These are phyloP conservation scores for Tauraco erythrolophus DNA, from an alignment of 2,113 vertebrate genomes.

Conservation along the genomic window DNA sequence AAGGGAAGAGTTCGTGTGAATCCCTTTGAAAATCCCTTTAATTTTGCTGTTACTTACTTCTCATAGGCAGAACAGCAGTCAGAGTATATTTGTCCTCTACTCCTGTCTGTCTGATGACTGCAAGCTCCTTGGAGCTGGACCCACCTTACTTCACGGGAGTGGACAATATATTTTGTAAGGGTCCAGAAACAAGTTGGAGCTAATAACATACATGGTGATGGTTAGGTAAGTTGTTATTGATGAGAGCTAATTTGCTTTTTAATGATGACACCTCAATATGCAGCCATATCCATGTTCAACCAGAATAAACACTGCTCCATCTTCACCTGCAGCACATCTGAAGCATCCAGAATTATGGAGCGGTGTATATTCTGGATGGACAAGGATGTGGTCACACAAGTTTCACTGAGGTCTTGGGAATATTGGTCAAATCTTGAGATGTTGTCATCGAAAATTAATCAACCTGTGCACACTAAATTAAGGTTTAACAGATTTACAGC, in stretches of 20 bases:
- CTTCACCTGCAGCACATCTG: background rate
- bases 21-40: background rate
- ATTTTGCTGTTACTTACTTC: background rate
- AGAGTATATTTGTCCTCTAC: background rate
- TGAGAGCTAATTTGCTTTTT: background rate
- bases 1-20: background rate
- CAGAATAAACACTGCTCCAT: background rate
- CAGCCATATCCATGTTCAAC: background rate
- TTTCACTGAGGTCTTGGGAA: background rate
- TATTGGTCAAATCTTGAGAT: background rate
- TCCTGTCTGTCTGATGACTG: background rate
- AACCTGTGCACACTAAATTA: background rate
- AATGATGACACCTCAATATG: background rate
- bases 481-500: background rate
- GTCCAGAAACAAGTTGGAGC: background rate
- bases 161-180: background rate
- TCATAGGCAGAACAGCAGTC: background rate
- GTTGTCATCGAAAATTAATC: background rate
- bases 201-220: background rate
- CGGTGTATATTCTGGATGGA: background rate
- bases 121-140: background rate
- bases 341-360: background rate
- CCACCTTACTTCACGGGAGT: accelerated
- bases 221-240: background rate
- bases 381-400: too few species aligned